Base-by-base conservation (phyloP, 2,113 vertebrate species). In the Entosphenus tridentatus region DNA sequence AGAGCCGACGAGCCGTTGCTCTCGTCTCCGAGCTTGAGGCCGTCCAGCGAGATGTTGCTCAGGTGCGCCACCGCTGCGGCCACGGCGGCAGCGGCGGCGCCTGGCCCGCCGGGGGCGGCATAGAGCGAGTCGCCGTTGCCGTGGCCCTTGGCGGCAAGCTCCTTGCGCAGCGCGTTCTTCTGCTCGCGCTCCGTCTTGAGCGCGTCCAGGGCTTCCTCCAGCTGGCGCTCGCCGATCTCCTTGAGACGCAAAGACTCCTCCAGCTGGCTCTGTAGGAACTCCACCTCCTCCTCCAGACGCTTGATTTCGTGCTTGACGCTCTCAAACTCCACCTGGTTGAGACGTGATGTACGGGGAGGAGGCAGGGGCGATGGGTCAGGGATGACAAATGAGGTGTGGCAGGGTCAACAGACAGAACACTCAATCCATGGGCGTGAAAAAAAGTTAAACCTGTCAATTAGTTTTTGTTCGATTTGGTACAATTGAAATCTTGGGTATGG, bases 301-400 rank as follows among this genome's bases (percentile, higher is more conserved):
- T 98, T 98, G 70, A 96, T 97, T 78, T 97, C 93, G 72, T 98
- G 93, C 74, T 98, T 98, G 77, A 97, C 79, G 57, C 92, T 90
- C 79, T 98, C 93, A 2, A 91, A 98, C 76, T 98, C 93, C 75
- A 97, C 91, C 92, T 98, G 82, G 70, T 80, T 77, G 71, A 78
- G 76, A 78, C 39, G 39, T 5, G 39, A 39, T 39, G 39, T 39
- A 3, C 39, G 39, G 39, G 39, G 5, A 39, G 39, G 39, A 5
- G 39, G 39, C 39, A 39, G 5, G 39, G 39, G 39, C 39, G 39
- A 39, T 39, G 5, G 39, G 39, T 5, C 39, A 39, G 39, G 39
- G 5, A 39, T 39, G 39, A 39, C 6, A 39, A 39, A 39, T 39
- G 39, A 39, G 39, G 39, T 7, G 39, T 39, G 39, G 39, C 6